A percentile compares a stretch with the other conserved stretches of the same genome.
These are phyloP conservation scores for Lysiphlebus fabarum DNA, from an alignment of 1,140 invertebrate genomes.

Conservation along the genomic window DNA sequence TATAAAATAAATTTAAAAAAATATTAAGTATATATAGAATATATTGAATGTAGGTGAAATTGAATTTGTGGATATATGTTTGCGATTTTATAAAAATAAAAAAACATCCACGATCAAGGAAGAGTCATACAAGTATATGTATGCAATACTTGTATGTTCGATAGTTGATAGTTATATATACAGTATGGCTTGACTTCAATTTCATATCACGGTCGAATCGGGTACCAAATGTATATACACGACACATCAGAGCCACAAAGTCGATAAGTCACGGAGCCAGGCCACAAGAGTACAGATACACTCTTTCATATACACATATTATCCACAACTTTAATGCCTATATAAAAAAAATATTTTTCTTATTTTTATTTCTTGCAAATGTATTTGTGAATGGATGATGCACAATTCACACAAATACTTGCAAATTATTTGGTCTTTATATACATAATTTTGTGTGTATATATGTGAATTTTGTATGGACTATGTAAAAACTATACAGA, in stretches of 20 bases:
- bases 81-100: too few species aligned
- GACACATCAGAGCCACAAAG: conserved; percentile 39
- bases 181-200: conserved; percentile 17
- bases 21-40: too few species aligned
- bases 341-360: conserved; percentile 1
- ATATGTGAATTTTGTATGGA: too few species aligned
- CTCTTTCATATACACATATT: conserved; percentile 6
- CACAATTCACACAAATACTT: conserved; percentile 13
- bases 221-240: conserved; percentile 32
- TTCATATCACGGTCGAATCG: conserved; percentile 31
- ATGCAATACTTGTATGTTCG: neutral
- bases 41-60: neutral
- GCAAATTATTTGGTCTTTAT: too few species aligned
- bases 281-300: conserved; percentile 23
- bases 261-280: conserved; percentile 45
- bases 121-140: too few species aligned
- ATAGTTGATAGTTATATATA: neutral
- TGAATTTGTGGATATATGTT: neutral
- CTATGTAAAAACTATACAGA: too few species aligned
- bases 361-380: conserved; percentile 9
- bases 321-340: too few species aligned
- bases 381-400: conserved; percentile 17
- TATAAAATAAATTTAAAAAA: too few species aligned
- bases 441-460: too few species aligned
- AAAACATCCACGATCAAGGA: too few species aligned